Evolutionary conservation across 2,113 vertebrate genomes (phyloP).

Genomic region (Petaurus breviceps): DNA sequence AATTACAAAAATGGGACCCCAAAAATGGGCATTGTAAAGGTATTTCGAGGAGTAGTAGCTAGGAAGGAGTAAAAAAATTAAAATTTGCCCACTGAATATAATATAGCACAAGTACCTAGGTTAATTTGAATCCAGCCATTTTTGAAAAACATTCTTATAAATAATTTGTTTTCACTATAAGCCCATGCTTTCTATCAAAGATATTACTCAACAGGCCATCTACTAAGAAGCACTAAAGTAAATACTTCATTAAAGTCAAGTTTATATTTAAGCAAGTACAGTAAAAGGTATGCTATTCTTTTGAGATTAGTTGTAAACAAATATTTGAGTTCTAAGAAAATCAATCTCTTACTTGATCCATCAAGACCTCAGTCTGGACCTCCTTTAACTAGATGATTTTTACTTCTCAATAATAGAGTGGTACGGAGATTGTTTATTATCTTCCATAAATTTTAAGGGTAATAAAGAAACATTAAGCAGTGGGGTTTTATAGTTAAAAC

Average conservation of each 20-base stretch:
- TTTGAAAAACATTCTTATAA: not conserved
- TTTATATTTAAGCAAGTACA: not conserved
- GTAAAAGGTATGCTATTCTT: not conserved
- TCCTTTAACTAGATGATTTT: not conserved
- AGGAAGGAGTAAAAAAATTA: too few species aligned
- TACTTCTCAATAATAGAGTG: not conserved
- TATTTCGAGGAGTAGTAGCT: too few species aligned
- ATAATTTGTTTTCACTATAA: not conserved
- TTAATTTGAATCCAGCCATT: not conserved
- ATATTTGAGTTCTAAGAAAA: not conserved
- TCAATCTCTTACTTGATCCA: not conserved
- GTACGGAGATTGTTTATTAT: not conserved
- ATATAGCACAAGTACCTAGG: too few species aligned
- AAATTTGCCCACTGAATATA: too few species aligned
- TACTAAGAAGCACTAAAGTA: not conserved
- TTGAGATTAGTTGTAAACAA: not conserved
- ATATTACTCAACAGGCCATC: not conserved
- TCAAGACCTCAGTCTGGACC: not conserved
- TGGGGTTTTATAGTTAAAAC: not conserved
- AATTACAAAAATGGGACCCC: too few species aligned
- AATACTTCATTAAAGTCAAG: not conserved
- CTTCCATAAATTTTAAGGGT: not conserved
- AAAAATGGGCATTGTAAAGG: too few species aligned
- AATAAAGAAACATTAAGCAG: not conserved
- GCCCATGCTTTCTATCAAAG: not conserved